Percentiles rank a stretch among this genome's conserved stretches.
Conservation (phyloP, 2,797 vertebrate species). For the Gymnodraco acuticeps region DNA sequence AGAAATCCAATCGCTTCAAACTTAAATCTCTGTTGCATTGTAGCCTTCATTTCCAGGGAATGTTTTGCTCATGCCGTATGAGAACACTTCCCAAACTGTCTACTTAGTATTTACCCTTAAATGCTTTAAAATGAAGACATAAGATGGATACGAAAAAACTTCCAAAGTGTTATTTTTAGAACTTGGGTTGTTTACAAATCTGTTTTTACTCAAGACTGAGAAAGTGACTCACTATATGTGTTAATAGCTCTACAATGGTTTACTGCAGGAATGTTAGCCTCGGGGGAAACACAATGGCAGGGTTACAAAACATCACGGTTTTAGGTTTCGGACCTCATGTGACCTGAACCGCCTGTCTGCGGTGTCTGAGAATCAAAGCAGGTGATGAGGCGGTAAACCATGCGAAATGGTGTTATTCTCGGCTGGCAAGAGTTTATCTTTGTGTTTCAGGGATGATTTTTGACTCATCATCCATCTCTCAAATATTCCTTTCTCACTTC, state of each 20-base stretch:
- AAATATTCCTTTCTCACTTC: slow-evolving; percentile 15
- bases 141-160: too few species aligned
- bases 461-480: slow-evolving; percentile 4
- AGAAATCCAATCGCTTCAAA: neutral
- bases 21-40: neutral
- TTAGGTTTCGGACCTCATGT: slow-evolving; percentile 56
- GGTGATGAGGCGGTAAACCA: slow-evolving; percentile 46
- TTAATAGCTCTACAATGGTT: slow-evolving; percentile 62
- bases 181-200: slow-evolving; percentile 33
- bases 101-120: neutral
- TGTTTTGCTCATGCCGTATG: neutral
- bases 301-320: slow-evolving; percentile 62
- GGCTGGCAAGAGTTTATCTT: neutral
- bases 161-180: slow-evolving; percentile 40
- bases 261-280: slow-evolving; percentile 65
- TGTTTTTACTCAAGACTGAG: slow-evolving; percentile 42
- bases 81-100: slow-evolving; percentile 3
- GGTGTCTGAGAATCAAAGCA: slow-evolving; percentile 36
- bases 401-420: slow-evolving; percentile 18
- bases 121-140: slow-evolving; percentile 20
- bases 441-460: neutral
- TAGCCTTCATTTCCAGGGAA: neutral
- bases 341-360: slow-evolving; percentile 50
- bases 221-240: slow-evolving; percentile 35
- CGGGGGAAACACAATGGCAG: slow-evolving; percentile 31